Conservation (phyloP, 2,888 invertebrate species). For the Ypsolopha scabrella region DNA sequence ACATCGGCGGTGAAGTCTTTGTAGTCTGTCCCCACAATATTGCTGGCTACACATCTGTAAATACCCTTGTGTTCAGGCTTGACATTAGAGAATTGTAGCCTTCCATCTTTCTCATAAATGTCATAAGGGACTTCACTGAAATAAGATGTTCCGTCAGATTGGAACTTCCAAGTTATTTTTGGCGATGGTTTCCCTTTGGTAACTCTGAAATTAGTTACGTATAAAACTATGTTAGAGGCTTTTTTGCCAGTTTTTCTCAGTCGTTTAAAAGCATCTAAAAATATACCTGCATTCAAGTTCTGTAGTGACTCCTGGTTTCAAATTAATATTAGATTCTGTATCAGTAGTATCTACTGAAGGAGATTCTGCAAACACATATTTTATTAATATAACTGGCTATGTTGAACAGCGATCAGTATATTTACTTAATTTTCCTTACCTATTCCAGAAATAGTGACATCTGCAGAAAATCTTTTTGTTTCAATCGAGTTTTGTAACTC, state of each 20-base stretch:
- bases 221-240: no score
- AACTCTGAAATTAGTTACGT: conserved; percentile 23
- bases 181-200: conserved; percentile 41
- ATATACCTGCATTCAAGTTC: conserved; percentile 39
- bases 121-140: conserved; percentile 13
- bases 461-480: conserved; percentile 19
- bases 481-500: conserved; percentile 27
- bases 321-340: conserved; percentile 20
- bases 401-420: background rate
- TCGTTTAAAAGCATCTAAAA: background rate
- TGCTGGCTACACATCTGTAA: conserved; percentile 38
- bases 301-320: conserved; percentile 28
- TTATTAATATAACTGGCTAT: no score
- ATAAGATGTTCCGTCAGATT: conserved; percentile 13
- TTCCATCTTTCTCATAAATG: conserved; percentile 18
- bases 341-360: conserved; percentile 29
- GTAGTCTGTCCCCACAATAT: conserved; percentile 28
- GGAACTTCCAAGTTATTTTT: conserved; percentile 34
- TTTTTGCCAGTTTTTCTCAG: no score
- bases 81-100: conserved; percentile 26
- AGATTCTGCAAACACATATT: conserved; percentile 23
- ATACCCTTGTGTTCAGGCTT: conserved; percentile 27
- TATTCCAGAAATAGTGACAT: conserved; percentile 36
- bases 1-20: conserved; percentile 29
- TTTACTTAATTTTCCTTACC: conserved; percentile 22